phyloP scores from a whole-genome alignment of 2,113 vertebrate genomes.

The Notothenia rossii region DNA sequence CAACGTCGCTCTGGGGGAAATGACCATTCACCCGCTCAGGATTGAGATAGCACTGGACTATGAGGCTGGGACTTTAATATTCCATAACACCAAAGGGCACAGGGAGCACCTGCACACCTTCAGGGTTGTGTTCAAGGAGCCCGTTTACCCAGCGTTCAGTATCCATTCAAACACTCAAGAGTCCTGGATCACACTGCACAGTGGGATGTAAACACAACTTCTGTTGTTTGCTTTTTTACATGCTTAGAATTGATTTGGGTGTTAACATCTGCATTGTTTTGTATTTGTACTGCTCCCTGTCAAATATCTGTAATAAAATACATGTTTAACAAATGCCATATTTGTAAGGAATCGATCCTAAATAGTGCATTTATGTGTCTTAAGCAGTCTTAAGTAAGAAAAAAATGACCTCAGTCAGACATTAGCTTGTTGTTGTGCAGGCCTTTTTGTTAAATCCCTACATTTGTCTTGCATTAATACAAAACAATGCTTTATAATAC shows the following conservation, averaged over 20 bases:
- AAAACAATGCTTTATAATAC: background rate
- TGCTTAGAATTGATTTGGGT: background rate
- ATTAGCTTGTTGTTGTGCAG: background rate
- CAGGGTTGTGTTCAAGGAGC: conserved; percentile 72
- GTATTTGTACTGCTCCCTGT: background rate
- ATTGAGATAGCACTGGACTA: conserved; percentile 78
- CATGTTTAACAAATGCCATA: background rate
- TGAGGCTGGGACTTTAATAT: conserved; percentile 69
- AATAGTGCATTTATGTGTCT: background rate
- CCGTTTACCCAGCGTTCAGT: conserved; percentile 79
- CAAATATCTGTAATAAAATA: background rate
- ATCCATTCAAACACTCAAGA: conserved; percentile 79
- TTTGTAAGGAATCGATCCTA: background rate
- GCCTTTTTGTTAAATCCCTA: background rate
- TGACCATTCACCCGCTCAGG: conserved; percentile 29
- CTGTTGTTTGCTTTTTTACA: background rate
- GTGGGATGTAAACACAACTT: conserved; percentile 39
- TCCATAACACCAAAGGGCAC: conserved; percentile 69
- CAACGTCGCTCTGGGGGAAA: conserved; percentile 55
- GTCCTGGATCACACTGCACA: conserved; percentile 82
- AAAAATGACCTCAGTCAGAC: background rate
- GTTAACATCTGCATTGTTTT: too few relatives aligned
- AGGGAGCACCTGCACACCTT: conserved; percentile 81
- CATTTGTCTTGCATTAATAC: background rate
- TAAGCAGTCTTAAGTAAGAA: too few relatives aligned